phyloP scores from a whole-genome alignment of 2,113 vertebrate species.

The Aviceda subcristata region DNA sequence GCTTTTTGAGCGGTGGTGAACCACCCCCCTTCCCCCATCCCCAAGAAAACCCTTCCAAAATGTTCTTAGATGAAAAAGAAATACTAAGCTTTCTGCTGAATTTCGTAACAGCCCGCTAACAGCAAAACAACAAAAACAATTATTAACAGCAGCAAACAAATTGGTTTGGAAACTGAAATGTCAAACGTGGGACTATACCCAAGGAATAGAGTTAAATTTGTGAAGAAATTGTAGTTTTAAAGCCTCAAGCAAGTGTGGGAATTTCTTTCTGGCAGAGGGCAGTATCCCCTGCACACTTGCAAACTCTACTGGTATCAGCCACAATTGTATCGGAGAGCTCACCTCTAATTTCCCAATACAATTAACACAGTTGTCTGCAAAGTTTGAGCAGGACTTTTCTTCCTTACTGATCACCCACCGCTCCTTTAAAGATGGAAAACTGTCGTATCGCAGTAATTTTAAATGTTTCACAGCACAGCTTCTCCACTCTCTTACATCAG shows the following conservation, averaged over 20 bases:
- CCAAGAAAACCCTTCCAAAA: background rate
- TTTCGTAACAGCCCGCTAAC: background rate
- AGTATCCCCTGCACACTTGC: background rate
- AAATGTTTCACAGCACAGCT: background rate
- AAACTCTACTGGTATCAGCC: rapidly evolving
- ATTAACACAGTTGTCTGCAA: background rate
- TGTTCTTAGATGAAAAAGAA: background rate
- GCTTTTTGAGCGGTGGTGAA: background rate
- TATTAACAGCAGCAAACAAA: background rate
- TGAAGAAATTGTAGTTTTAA: background rate
- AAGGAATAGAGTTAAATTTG: background rate
- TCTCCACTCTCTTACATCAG: background rate
- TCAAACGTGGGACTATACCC: rapidly evolving
- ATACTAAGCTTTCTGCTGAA: background rate
- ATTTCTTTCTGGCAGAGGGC: background rate
- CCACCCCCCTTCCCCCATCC: background rate
- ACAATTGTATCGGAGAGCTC: rapidly evolving
- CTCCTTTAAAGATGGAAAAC: background rate
- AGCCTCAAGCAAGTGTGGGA: background rate
- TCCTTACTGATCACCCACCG: background rate
- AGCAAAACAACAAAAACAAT: background rate
- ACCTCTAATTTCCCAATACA: background rate
- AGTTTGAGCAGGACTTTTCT: background rate
- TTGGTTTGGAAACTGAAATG: background rate
- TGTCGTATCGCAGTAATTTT: background rate